Percentiles rank a stretch among this genome's conserved stretches.
phyloP scores from a whole-genome alignment of 2,113 vertebrate species.

The Proteles cristata region DNA sequence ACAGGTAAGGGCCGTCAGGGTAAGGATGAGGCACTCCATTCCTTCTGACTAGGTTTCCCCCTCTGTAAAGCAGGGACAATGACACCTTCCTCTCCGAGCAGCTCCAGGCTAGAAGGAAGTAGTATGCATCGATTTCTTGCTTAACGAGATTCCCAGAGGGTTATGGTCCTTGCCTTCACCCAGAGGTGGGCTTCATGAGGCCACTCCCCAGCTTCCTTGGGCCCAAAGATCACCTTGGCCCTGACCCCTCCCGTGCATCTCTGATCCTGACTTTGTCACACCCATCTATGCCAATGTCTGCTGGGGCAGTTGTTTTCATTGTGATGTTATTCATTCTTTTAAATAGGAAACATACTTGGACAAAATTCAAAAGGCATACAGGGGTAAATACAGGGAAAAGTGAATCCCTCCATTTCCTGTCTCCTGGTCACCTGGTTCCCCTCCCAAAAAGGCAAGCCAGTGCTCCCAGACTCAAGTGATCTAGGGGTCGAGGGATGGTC shows the following conservation, averaged over 20 bases:
- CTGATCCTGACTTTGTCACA: not conserved
- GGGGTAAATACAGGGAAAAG: not conserved
- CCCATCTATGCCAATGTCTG: not conserved
- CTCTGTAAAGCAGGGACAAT: not conserved
- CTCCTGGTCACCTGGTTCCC: not conserved
- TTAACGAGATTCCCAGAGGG: not conserved
- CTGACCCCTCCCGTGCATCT: not conserved
- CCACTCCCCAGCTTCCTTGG: not conserved
- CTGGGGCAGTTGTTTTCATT: not conserved
- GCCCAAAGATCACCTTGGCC: not conserved
- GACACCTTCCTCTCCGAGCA: not conserved
- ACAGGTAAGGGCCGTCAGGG: not conserved
- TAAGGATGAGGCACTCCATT: not conserved
- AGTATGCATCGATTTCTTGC: not conserved
- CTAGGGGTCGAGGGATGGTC: not conserved
- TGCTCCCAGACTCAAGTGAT: not conserved
- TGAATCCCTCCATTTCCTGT: not conserved
- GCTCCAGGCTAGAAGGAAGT: not conserved
- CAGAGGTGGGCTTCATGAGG: not conserved
- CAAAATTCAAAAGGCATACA: not conserved
- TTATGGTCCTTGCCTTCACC: not conserved
- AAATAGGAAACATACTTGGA: not conserved
- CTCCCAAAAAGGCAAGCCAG: not conserved
- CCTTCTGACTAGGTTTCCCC: not conserved
- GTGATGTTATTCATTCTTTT: not conserved